Percentiles rank a stretch among this genome's conserved stretches.
These are phyloP conservation scores for Siphonodentalium dalli DNA, from an alignment of 2,888 invertebrate genomes.

Conservation along the genomic window DNA sequence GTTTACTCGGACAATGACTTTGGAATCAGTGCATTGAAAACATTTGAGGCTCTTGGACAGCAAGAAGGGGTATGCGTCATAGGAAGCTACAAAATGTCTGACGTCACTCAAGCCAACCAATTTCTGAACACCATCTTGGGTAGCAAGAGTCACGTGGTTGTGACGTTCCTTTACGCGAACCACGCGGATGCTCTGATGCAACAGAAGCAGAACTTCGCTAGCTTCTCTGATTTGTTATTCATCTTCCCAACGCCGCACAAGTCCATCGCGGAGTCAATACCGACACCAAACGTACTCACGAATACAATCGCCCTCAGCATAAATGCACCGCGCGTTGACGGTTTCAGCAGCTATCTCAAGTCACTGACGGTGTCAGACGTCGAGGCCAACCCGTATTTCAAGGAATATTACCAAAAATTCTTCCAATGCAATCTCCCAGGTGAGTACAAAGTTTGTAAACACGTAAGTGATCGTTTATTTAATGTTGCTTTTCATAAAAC, in stretches of 20 bases:
- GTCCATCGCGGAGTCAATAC: conserved; percentile 33
- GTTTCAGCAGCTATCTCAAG: conserved; percentile 31
- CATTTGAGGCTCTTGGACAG: conserved; percentile 34
- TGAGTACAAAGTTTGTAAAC: conserved; percentile 14
- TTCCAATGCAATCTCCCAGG: conserved; percentile 50
- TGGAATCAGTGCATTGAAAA: conserved; percentile 36
- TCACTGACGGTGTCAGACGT: conserved; percentile 1
- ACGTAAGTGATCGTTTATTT: not conserved
- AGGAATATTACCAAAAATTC: conserved; percentile 45
- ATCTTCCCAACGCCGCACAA: conserved; percentile 41
- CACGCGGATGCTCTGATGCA: conserved; percentile 32
- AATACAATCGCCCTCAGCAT: conserved; percentile 34
- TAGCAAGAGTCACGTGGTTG: conserved; percentile 40
- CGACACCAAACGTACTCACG: conserved; percentile 19
- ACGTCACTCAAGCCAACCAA: conserved; percentile 13
- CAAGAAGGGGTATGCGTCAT: conserved; percentile 50
- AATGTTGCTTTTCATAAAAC: too few relatives aligned
- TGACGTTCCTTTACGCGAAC: conserved; percentile 35
- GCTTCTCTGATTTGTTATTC: conserved; percentile 30
- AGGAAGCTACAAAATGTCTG: conserved; percentile 26
- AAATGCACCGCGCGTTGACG: conserved; percentile 26
- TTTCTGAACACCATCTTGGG: conserved; percentile 29
- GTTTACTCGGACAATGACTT: conserved; percentile 43
- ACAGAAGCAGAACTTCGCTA: conserved; percentile 20
- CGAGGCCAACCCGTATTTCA: conserved; percentile 36